phyloP scores from a whole-genome alignment of 2,888 invertebrate genomes.

The Electrophaes corylata region DNA sequence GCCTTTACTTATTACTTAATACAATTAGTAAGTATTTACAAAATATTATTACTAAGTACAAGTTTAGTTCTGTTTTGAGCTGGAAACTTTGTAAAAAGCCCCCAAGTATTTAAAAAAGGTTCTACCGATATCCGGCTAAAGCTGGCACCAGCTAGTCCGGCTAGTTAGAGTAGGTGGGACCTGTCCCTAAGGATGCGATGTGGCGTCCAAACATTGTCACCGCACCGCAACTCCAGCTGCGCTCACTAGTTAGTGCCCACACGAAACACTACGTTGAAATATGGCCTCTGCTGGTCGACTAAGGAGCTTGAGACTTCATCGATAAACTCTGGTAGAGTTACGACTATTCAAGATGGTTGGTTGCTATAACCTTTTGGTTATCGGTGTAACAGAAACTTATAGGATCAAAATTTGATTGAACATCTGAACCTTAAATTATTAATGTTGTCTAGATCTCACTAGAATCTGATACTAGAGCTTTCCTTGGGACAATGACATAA shows the following conservation, averaged over 20 bases:
- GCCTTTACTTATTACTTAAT: no score
- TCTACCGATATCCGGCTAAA: conserved; percentile 1
- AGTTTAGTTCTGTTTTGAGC: no score
- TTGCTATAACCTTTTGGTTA: neutral
- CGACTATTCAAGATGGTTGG: conserved; percentile 21
- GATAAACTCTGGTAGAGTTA: conserved; percentile 41
- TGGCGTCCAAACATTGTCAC: conserved; percentile 74
- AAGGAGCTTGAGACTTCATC: conserved; percentile 47
- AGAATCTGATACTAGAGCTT: no score
- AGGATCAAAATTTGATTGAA: neutral
- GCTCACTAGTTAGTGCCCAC: conserved; percentile 72
- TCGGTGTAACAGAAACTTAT: neutral
- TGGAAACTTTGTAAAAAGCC: no score
- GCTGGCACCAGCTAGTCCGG: neutral
- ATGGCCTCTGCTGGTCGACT: conserved; percentile 53
- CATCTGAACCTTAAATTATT: neutral
- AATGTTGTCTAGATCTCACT: no score
- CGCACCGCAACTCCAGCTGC: conserved; percentile 74
- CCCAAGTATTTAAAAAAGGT: no score
- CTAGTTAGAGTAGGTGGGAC: neutral
- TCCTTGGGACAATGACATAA: no score
- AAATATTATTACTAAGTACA: no score
- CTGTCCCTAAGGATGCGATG: conserved; percentile 45
- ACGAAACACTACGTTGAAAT: conserved; percentile 66
- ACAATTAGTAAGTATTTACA: no score